A percentile compares a stretch with the other conserved stretches of the same genome.
Conservation (phyloP, 2,113 vertebrate genomes). For the Sminthopsis crassicaudata region DNA sequence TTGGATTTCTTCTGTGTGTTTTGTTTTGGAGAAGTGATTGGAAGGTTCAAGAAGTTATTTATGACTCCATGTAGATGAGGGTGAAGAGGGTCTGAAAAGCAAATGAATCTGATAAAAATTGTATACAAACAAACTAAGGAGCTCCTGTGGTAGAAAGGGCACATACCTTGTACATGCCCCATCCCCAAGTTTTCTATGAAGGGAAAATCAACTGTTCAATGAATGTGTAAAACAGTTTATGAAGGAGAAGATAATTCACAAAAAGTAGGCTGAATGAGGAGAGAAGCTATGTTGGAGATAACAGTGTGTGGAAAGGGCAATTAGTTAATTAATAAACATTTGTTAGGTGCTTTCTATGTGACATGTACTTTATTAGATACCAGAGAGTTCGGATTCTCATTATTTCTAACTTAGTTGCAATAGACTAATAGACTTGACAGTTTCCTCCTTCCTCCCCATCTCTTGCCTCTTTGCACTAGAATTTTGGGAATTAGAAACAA, state of each 20-base stretch:
- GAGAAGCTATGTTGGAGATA: neutral
- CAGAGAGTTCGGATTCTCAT: neutral
- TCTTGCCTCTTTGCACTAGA: neutral
- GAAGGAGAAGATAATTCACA: neutral
- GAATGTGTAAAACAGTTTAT: neutral
- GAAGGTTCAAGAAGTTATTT: neutral
- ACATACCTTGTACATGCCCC: too few species aligned
- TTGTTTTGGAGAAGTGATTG: neutral
- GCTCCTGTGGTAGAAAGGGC: too few species aligned
- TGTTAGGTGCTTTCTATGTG: neutral
- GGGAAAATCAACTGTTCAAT: too few species aligned
- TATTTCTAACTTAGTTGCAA: neutral
- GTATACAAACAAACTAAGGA: too few species aligned
- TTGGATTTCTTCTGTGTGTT: neutral
- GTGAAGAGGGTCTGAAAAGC: too few species aligned
- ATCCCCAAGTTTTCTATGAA: too few species aligned
- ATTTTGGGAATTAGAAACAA: too few species aligned
- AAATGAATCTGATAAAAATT: too few species aligned
- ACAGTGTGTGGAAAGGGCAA: neutral
- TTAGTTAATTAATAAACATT: neutral
- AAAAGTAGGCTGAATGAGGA: neutral
- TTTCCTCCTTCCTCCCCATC: neutral
- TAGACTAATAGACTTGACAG: neutral
- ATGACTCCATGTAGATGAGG: too few species aligned
- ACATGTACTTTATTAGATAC: neutral